These are phyloP conservation scores for Hippocampus abdominalis DNA, from an alignment of 2,113 vertebrate genomes.

Conservation along the genomic window DNA sequence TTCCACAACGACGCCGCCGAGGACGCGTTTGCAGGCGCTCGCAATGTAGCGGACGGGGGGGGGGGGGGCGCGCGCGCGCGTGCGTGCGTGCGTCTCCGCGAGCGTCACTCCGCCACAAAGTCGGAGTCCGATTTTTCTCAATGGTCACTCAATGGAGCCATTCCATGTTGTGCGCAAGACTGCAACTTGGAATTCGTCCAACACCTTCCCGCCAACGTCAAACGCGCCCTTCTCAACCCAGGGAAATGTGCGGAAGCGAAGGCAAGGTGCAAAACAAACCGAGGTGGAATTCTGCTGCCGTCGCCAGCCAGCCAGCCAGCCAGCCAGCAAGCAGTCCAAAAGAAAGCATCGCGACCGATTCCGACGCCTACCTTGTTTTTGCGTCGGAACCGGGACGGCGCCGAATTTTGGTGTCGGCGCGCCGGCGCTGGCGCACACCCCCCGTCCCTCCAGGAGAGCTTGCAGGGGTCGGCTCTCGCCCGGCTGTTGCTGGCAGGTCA, in stretches of 20 bases:
- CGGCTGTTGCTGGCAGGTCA: slow-evolving; percentile 78
- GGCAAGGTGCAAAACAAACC: neutral
- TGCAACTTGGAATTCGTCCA: neutral
- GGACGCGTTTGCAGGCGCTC: no score
- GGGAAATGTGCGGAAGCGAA: neutral
- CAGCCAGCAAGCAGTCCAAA: no score
- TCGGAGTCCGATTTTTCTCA: no score
- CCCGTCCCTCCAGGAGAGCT: slow-evolving; percentile 86
- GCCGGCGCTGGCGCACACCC: slow-evolving; percentile 77
- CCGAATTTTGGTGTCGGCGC: slow-evolving; percentile 58
- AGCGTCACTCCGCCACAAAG: no score
- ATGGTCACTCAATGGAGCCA: no score
- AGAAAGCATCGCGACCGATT: neutral
- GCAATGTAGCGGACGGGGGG: no score
- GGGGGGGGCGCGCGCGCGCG: no score
- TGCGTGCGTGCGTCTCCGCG: no score
- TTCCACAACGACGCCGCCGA: no score
- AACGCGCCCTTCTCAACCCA: neutral
- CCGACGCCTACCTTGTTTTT: slow-evolving; percentile 71
- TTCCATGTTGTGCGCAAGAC: no score
- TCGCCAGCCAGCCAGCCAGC: no score
- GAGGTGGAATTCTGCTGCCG: neutral
- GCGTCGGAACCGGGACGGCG: slow-evolving; percentile 49
- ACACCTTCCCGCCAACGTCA: neutral
- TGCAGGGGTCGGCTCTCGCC: slow-evolving; percentile 83